phyloP scores from a whole-genome alignment of 2,797 vertebrate genomes.

The Nannoperca obscura region DNA sequence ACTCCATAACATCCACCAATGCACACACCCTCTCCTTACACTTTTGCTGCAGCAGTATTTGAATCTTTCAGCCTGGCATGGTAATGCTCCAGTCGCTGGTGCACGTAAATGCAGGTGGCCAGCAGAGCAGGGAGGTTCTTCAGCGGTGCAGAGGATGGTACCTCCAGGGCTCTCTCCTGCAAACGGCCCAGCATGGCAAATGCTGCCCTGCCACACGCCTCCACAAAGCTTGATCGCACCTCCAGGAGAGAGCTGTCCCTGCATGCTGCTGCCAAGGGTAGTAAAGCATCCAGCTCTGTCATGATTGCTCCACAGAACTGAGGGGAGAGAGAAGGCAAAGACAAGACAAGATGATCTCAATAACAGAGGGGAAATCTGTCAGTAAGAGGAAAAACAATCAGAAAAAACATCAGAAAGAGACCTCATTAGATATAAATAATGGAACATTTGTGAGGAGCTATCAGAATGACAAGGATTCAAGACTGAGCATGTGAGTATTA shows the following conservation, averaged over 20 bases:
- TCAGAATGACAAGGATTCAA: conserved; percentile 60
- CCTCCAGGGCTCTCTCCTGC: conserved; percentile 87
- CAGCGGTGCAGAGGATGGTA: conserved; percentile 88
- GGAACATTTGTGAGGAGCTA: conserved; percentile 54
- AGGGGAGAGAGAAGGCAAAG: conserved; percentile 40
- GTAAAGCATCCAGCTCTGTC: conserved; percentile 90
- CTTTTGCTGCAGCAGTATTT: conserved; percentile 72
- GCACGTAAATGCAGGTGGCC: conserved; percentile 87
- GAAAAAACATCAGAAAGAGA: conserved; percentile 47
- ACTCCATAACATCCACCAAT: background rate
- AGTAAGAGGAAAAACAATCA: conserved; percentile 37
- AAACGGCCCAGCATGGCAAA: conserved; percentile 88
- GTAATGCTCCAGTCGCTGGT: conserved; percentile 87
- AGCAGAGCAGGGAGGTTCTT: conserved; percentile 87
- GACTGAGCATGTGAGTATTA: conserved; percentile 43
- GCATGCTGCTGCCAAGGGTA: conserved; percentile 92
- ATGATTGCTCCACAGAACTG: conserved; percentile 93
- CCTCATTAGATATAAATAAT: conserved; percentile 69
- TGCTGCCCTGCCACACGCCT: conserved; percentile 89
- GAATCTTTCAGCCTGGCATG: conserved; percentile 86
- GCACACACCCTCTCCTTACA: conserved; percentile 83
- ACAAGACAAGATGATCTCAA: conserved; percentile 55
- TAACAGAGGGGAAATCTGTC: conserved; percentile 56
- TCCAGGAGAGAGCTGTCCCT: conserved; percentile 89
- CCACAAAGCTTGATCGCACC: conserved; percentile 90